Evolutionary conservation across 2,888 invertebrate genomes (phyloP).

Genomic region (Drosophila setosimentum): DNA sequence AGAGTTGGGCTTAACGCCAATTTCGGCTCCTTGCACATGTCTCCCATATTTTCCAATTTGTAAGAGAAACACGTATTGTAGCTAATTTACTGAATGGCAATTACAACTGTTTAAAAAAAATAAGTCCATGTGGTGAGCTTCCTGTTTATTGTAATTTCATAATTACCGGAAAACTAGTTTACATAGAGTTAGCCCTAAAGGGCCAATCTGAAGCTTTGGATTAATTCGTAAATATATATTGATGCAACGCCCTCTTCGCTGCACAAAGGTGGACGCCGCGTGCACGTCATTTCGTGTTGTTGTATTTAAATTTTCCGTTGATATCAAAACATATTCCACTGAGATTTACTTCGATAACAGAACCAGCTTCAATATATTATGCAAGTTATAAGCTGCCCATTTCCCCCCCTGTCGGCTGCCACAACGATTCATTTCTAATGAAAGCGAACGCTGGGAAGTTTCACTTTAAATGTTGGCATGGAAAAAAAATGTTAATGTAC

Average conservation of each 20-base stretch:
- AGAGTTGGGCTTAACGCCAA: slow-evolving; percentile 6
- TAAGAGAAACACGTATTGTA: slow-evolving; percentile 37
- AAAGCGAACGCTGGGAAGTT: slow-evolving; percentile 75
- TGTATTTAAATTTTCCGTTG: neutral
- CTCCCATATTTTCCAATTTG: slow-evolving; percentile 31
- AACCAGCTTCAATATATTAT: slow-evolving; percentile 51
- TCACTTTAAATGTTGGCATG: slow-evolving; percentile 70
- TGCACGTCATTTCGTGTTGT: slow-evolving; percentile 61
- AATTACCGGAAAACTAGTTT: slow-evolving; percentile 68
- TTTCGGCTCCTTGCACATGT: slow-evolving; percentile 14
- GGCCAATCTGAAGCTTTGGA: slow-evolving; percentile 47
- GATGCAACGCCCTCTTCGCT: slow-evolving; percentile 37
- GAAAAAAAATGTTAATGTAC: slow-evolving; percentile 72
- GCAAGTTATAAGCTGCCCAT: slow-evolving; percentile 34
- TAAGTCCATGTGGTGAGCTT: slow-evolving; percentile 43
- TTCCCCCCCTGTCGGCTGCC: neutral
- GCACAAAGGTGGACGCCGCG: slow-evolving; percentile 14
- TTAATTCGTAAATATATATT: slow-evolving; percentile 63
- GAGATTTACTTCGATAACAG: slow-evolving; percentile 45
- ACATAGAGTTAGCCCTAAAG: slow-evolving; percentile 30
- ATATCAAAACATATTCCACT: slow-evolving; percentile 28
- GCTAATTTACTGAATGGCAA: slow-evolving; percentile 45
- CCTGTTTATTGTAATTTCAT: slow-evolving; percentile 71
- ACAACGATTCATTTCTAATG: slow-evolving; percentile 70
- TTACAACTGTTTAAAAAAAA: slow-evolving; percentile 13